Evolutionary conservation across 1,140 invertebrate genomes (phyloP), one percentile per base, ranked within the genome.

Genomic region (Drosophila eugracilis): DNA sequence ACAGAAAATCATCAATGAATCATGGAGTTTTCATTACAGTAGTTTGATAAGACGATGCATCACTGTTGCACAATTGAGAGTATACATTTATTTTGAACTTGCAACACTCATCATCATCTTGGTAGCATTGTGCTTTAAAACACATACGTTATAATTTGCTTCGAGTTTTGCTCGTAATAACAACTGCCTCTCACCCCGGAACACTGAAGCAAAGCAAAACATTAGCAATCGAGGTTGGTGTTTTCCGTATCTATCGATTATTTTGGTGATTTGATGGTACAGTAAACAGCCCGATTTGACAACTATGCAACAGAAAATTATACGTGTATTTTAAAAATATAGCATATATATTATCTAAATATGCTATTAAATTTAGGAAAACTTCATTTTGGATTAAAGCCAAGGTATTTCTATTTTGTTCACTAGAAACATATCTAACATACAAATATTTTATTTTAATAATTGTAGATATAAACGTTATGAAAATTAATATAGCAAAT

Each of bases 1-100:
- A 67, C 36, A 50, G 37, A 67, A 28, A 67, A 69, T 67, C 65
- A 69, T 53, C 62, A 69, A 53, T 69, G 65, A 69, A 36, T 69
- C 65, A 69, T 53, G 15, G 34, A 63, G 59, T 62, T 14, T 47
- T 63, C 17, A 34, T 42, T n/a, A 15, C 15, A 14, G n/a, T 9
- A 19, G 15, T 53, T 32, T 67, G 62, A 44, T 53, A 67, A 52
- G 28, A 67, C 12, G 19, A 5, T 44, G 28, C 39, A 32, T 17
- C 42, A 30, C 42, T 12, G 26, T 32, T 26, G 10, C 14, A 7
- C 17, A 42, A 62, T 14, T 36, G 24, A 55, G 17, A 30, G 10
- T 14, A 21, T 14, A 7, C 26, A 37, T 21, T 41, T 32, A n/a
- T 26, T 30, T 14, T 10, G 5, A n/a, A 14, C 14, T 21, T 15